These are phyloP conservation scores for Monomorium pharaonis DNA, from an alignment of 1,140 invertebrate genomes.

Conservation along the genomic window DNA sequence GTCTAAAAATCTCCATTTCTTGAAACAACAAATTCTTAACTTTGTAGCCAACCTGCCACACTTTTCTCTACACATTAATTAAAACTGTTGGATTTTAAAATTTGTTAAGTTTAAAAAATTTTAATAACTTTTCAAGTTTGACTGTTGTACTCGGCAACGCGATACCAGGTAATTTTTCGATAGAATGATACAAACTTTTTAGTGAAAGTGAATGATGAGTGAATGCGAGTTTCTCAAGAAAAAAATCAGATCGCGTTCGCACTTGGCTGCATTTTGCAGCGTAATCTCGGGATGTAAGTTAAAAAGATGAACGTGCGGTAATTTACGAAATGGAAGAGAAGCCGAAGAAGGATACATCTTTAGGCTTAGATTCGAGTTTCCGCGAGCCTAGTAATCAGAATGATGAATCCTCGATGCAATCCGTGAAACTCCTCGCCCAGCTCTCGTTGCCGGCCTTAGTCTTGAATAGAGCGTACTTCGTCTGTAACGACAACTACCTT, in stretches of 20 bases:
- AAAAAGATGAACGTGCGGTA: neutral
- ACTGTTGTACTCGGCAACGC: neutral
- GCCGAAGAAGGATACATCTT: neutral
- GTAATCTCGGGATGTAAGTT: neutral
- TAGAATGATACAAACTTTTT: neutral
- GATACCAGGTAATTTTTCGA: neutral
- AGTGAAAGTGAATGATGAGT: neutral
- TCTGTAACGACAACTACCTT: slow-evolving; percentile 83
- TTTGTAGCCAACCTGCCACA: too few relatives aligned
- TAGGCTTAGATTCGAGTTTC: slow-evolving; percentile 4
- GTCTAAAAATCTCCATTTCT: too few relatives aligned
- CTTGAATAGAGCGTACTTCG: slow-evolving; percentile 80
- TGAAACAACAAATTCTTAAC: too few relatives aligned
- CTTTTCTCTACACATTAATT: too few relatives aligned
- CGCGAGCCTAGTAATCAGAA: neutral
- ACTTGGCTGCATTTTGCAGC: neutral
- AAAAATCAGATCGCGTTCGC: neutral
- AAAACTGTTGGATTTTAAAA: neutral
- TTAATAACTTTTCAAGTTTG: neutral
- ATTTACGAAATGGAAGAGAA: slow-evolving; percentile 21
- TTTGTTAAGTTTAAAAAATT: neutral
- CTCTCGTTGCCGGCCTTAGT: slow-evolving; percentile 76
- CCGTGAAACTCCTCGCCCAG: neutral
- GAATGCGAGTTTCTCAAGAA: neutral
- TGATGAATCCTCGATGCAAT: neutral